These are phyloP conservation scores for Microcebus jonahi DNA, from an alignment of 2,113 vertebrate species.

Conservation along the genomic window DNA sequence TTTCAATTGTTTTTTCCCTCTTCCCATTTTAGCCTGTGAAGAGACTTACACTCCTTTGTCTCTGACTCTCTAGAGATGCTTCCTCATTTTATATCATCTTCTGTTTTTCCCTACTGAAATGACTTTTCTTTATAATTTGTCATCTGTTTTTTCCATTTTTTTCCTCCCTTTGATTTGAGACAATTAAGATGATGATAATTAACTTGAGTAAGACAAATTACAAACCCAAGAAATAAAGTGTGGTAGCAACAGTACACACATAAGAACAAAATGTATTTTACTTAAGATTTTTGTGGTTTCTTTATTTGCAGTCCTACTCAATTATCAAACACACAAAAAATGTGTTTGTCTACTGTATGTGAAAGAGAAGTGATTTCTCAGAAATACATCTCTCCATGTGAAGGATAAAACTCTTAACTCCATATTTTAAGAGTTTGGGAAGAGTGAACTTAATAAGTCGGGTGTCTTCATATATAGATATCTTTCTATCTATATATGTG, in stretches of 20 bases:
- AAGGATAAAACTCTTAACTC: background rate
- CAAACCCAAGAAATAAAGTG: constrained; percentile 36
- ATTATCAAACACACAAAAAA: constrained; percentile 28
- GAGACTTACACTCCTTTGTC: background rate
- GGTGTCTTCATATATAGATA: background rate
- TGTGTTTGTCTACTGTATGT: background rate
- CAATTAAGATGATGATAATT: constrained; percentile 52
- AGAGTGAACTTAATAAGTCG: background rate
- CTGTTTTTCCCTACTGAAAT: background rate
- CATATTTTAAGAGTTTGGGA: background rate
- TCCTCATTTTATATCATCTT: background rate
- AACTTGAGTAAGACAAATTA: constrained; percentile 51
- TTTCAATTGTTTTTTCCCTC: background rate
- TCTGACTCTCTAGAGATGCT: background rate
- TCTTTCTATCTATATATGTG: background rate
- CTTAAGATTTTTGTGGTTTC: background rate
- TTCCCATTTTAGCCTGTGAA: background rate
- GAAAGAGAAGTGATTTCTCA: constrained; percentile 34
- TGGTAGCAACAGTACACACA: background rate
- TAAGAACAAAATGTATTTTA: constrained; percentile 20
- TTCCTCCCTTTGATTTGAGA: constrained; percentile 23
- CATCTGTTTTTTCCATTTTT: constrained; percentile 2
- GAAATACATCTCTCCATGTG: background rate
- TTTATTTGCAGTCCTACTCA: constrained; percentile 53
- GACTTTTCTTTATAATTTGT: constrained; percentile 26